Evolutionary conservation across 2,888 invertebrate species (phyloP), one percentile per base, ranked within the genome.

Genomic region (Silvanus unidentatus): DNA sequence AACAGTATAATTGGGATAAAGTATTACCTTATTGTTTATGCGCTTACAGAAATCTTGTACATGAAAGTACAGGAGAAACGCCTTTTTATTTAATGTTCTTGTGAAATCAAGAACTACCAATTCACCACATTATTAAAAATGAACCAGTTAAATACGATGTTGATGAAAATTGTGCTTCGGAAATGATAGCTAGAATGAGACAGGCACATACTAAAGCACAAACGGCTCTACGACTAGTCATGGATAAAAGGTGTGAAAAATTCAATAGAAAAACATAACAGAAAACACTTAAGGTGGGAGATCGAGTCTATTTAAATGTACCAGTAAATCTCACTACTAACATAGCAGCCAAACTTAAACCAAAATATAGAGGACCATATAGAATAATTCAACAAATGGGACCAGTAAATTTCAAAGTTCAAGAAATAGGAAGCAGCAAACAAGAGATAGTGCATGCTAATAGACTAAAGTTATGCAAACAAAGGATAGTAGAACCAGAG

Each of bases 1-100:
- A 56, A 8, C 53, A 56, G 15, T 14, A 39, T 9, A 55, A 62
- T 37, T 66, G 62, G 62, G 64, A 65, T 38, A 22, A 47, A 15
- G 54, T 55, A 52, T 12, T 66, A 15, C 59, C 60, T 1, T 58
- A 49, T 36, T 54, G 51, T 1, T 29, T 62, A 37, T 55, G 59
- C 52, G 54, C 60, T 1, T 57, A 52, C 39, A 32, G 55, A 29
- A 49, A 47, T 11, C 39, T 28, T 1, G 32, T 45, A n/a, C 55
- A 60, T 39, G 40, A 38, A 14, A 36, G 56, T 2, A 58, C 55
- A 1, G 44, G 44, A 9, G 47, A 56, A 16, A 48, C 51, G 0
- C 55, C 58, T 1, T 57, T 46, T 22, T 59, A 55, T 35, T 40
- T 59, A 32, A 27, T 59, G 34, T 48, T 54, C 40, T 56, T 56